These are phyloP conservation scores for Oceanodroma tethys DNA, from an alignment of 2,113 vertebrate species.

Conservation along the genomic window DNA sequence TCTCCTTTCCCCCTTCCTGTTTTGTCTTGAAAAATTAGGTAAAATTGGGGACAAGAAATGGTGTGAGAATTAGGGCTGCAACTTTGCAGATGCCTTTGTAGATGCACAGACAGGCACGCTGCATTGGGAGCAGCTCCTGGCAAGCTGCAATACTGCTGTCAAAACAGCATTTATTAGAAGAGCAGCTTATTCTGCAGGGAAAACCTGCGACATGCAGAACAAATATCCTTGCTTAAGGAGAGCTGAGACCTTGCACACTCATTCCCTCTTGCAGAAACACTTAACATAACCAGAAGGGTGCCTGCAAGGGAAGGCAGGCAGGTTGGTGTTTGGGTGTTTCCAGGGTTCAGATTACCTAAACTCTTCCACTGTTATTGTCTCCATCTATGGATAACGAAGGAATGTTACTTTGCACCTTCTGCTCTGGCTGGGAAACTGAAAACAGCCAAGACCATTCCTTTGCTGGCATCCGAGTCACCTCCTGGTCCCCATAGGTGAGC, in stretches of 20 bases:
- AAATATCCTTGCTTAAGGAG: not conserved
- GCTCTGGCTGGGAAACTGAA: not conserved
- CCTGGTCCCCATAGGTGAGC: not conserved
- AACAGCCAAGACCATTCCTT: not conserved
- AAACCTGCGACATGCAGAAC: not conserved
- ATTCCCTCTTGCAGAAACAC: not conserved
- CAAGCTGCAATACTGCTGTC: slow-evolving; percentile 2
- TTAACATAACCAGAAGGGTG: not conserved
- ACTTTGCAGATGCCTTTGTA: not conserved
- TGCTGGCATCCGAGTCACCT: not conserved
- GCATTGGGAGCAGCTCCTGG: slow-evolving; percentile 13
- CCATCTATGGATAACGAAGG: not conserved
- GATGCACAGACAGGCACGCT: not conserved
- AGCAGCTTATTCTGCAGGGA: not conserved
- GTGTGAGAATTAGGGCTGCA: not conserved
- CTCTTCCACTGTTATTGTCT: not conserved
- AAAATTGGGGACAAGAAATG: not conserved
- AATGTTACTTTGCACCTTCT: not conserved
- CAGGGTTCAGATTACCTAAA: not conserved
- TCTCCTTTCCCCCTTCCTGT: not conserved
- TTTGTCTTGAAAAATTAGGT: not conserved
- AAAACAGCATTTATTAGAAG: slow-evolving; percentile 9
- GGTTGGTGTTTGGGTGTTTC: not conserved
- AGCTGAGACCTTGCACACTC: not conserved
- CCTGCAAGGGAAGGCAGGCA: not conserved